These are phyloP conservation scores for Eurystomus glaucurus DNA, from an alignment of 2,797 vertebrate genomes.

Conservation along the genomic window DNA sequence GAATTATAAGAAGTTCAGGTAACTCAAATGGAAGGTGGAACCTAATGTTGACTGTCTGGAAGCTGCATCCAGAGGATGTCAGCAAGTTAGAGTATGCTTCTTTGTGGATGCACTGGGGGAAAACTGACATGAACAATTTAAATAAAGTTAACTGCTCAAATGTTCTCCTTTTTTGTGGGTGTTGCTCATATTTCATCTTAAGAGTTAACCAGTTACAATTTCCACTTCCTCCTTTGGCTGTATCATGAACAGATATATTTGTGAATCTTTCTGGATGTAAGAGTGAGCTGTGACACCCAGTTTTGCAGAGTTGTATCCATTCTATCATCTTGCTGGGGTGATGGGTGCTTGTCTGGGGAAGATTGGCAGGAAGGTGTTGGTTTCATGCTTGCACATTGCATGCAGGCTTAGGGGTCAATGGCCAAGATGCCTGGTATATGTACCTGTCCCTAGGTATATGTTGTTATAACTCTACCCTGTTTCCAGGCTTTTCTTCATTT, in stretches of 20 bases:
- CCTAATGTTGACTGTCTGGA: neutral
- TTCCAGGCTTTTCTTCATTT: neutral
- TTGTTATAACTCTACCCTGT: neutral
- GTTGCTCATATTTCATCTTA: neutral
- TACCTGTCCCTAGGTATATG: neutral
- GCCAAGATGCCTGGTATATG: neutral
- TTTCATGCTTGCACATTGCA: neutral
- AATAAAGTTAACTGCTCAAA: conserved; percentile 5
- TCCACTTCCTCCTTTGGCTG: neutral
- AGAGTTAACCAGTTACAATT: neutral
- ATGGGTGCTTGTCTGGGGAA: neutral
- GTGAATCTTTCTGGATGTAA: neutral
- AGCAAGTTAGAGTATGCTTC: neutral
- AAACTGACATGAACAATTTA: neutral
- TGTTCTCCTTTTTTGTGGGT: neutral
- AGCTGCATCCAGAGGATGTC: neutral
- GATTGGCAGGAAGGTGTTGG: neutral
- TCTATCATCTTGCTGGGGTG: neutral
- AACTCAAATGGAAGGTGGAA: neutral
- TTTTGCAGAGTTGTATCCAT: neutral
- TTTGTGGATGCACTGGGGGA: neutral
- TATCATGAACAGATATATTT: neutral
- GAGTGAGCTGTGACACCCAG: neutral
- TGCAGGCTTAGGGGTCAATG: neutral
- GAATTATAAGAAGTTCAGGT: neutral